Evolutionary conservation across 2,888 invertebrate species (phyloP), one percentile per base, ranked within the genome.

Genomic region (Calephelis perditalis): DNA sequence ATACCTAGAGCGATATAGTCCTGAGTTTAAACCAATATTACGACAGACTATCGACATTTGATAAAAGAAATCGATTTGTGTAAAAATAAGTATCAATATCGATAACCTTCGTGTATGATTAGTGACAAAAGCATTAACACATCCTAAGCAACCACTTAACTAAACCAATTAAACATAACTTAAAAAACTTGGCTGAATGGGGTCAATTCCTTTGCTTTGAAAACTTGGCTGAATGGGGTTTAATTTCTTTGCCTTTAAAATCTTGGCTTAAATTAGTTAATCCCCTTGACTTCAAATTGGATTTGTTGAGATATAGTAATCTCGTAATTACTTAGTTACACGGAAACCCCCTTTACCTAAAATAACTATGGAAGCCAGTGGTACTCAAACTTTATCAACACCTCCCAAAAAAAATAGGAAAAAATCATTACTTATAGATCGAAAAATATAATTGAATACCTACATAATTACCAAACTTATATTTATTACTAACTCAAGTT

Each of bases 91-190:
- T 36, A 36, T 36, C 36, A 4, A 11, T 5, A 36, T 54, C 54
- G 54, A 54, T 54, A 54, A 11, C 36, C 54, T n/a, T 10, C 11
- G 26, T 40, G 40, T 40, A 40, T n/a, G 0, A 46, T 59, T 59
- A 59, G 59, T 56, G 56, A 55, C 45, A 45, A 15, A 59, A 55
- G 55, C 47, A 7, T 52, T 52, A 36, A 54, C 54, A 54, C 54
- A 54, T 36, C 26, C 54, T 35, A 11, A 54, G 54, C 54, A 36
- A 54, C 11, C 54, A 36, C 54, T 36, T 54, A 54, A 54, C 54
- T 54, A 54, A 36, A 54, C 54, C 54, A 49, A 49, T 49, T 54
- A 54, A 35, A 54, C 54, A 54, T 52, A 59, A 54, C 12, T 49
- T 44, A 59, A 54, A 52, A 54, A 7, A 54, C n/a, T 54, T 7